Evolutionary conservation across 2,888 invertebrate species (phyloP), one percentile per base, ranked within the genome.

Genomic region (Dryomyza anilis): DNA sequence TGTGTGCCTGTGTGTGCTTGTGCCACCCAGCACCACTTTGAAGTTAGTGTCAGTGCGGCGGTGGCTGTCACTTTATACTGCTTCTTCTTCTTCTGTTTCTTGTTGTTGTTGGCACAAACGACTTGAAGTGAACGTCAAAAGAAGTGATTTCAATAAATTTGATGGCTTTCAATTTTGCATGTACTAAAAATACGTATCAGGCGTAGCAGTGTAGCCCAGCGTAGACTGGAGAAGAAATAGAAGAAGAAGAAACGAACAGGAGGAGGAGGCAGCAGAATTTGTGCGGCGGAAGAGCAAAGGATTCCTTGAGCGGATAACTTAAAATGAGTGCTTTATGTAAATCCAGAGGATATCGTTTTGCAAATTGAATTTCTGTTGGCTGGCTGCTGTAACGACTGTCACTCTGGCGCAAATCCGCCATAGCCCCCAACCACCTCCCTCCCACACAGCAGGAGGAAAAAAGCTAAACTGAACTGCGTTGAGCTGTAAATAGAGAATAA

Each of bases 141-240:
- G 52, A 68, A 78, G 80, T 81, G 81, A 80, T 81, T 79, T 81
- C 81, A 79, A 79, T 81, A 79, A 81, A 81, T 79, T 80, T 79
- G 79, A 79, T 79, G 78, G 79, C 72, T 78, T 79, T 77, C 74
- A 78, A 77, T 78, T 81, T 80, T 67, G 76, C 76, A 74, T 76
- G 70, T 71, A 72, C 72, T 74, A 75, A 77, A 75, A 65, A 70
- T 63, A 64, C 43, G 58, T 56, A 66, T 39, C 57, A 27, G 25
- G 21, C 39, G 45, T 14, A 16, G 25, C 27, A 53, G 45, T 39
- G 57, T 16, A 45, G 46, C n/a, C n/a, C 16, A 57, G 45, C 25
- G 3, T n/a, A 33, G 16, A 23, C 1, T 19, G 25, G 6, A 23
- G 39, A 36, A 23, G 27, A 50, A 27, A 16, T 10, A 45, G 57